Evolutionary conservation across 1,140 invertebrate genomes (phyloP).

Genomic region (Brachionus paranguensis): DNA sequence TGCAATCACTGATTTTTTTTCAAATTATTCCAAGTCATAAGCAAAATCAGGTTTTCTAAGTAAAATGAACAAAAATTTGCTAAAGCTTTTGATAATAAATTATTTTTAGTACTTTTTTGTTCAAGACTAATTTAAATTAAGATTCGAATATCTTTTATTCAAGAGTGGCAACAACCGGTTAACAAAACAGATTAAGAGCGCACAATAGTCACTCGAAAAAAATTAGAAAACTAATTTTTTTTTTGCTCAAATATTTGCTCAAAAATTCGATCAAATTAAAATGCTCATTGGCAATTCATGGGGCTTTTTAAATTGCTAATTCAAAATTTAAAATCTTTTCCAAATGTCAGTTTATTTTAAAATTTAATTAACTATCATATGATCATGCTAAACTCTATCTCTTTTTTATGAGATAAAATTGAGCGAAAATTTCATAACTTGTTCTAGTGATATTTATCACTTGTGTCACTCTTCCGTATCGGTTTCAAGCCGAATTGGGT

Average conservation of each 20-base stretch:
- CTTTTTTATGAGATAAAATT: not conserved
- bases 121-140: not conserved
- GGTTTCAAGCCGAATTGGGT: not conserved
- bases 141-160: not conserved
- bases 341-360: slow-evolving; percentile 6
- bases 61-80: not conserved
- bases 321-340: not conserved
- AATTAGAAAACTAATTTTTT: not conserved
- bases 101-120: not conserved
- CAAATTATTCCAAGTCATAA: no score
- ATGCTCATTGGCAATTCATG: not conserved
- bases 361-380: not conserved
- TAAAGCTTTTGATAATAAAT: not conserved
- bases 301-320: not conserved
- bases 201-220: not conserved
- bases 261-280: not conserved
- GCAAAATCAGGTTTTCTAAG: not conserved
- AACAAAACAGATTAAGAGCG: slow-evolving; percentile 1
- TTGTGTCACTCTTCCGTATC: slow-evolving; percentile 1
- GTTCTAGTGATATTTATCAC: slow-evolving; percentile 6
- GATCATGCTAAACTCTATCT: not conserved
- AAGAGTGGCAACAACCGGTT: not conserved
- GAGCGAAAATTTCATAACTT: not conserved
- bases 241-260: slow-evolving; percentile 1
- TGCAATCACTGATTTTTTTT: no score